Base-by-base conservation (phyloP, 1,140 invertebrate species). In the Neuroterus valhalla region DNA sequence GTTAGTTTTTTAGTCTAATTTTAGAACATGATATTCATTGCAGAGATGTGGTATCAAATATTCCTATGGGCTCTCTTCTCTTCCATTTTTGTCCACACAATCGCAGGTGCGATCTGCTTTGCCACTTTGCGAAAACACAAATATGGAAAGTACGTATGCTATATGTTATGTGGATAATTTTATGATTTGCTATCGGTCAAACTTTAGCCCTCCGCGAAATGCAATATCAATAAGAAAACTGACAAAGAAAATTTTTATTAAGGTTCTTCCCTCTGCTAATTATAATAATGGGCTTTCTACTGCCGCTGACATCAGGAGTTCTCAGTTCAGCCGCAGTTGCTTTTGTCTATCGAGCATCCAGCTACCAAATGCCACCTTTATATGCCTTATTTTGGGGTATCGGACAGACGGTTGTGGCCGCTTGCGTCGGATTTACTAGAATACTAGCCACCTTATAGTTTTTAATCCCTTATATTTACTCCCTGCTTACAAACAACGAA, bases 21-120 rank as follows among this genome's bases (percentile, higher is more conserved):
- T 46, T 66, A 69, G 21, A 44, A 42, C 17, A 48, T 14, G 70
- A 11, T 55, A 69, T 68, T 42, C 50, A 46, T 95, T 91, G 88
- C 93, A 91, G 97, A 98, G 89, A 98, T 98, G 95, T 98, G 97
- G 97, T 98, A 98, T 89, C 95, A 97, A 83, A 94, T 98, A 81
- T 97, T 97, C 91, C 90, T 98, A 71, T 98, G 96, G 96, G 96
- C 96, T 17, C 91, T 98, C 81, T 96, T 97, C 86, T 98, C 97
- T 15, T 98, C 97, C 23, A 92, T 98, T 83, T 94, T 98, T 86
- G 96, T 98, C 66, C 97, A 98, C 89, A 93, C 94, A 19, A 94
- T 96, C 83, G 97, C 96, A 72, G 96, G 95, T n/a, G 88, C 95
- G 19, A 96, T 98, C 78, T 96, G 97, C 21, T 97, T 98, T 89